phyloP scores from a whole-genome alignment of 2,888 invertebrate genomes.

The Iselma pallidipennis region DNA sequence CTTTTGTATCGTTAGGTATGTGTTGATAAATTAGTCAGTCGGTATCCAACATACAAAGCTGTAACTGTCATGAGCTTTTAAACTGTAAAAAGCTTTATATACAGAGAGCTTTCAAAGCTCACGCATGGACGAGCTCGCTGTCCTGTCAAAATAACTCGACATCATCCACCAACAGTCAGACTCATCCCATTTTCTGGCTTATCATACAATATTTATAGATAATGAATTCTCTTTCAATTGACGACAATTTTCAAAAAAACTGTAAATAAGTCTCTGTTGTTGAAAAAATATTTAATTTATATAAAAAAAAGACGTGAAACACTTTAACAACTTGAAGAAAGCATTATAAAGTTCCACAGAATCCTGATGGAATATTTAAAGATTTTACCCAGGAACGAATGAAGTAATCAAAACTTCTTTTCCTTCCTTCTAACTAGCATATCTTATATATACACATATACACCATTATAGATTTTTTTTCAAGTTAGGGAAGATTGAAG shows the following conservation, averaged over 20 bases:
- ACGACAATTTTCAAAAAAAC: too few relatives aligned
- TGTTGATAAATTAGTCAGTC: slow-evolving; percentile 21
- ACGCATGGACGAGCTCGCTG: slow-evolving; percentile 50
- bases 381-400: slow-evolving; percentile 29
- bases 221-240: not conserved
- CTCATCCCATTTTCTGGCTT: slow-evolving; percentile 37
- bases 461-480: slow-evolving; percentile 57
- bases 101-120: slow-evolving; percentile 51
- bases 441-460: slow-evolving; percentile 57
- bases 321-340: slow-evolving; percentile 1
- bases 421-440: slow-evolving; percentile 57
- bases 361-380: slow-evolving; percentile 21
- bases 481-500: slow-evolving; percentile 55
- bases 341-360: slow-evolving; percentile 14
- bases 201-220: slow-evolving; percentile 45
- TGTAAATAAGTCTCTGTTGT: not conserved
- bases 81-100: slow-evolving; percentile 50
- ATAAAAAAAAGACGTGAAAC: not conserved
- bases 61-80: slow-evolving; percentile 52
- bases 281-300: not conserved
- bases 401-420: slow-evolving; percentile 56
- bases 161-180: slow-evolving; percentile 41
- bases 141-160: slow-evolving; percentile 50
- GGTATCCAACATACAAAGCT: slow-evolving; percentile 44
- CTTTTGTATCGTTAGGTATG: not conserved